phyloP scores from a whole-genome alignment of 2,113 vertebrate genomes.

The Hemibagrus wyckioides region DNA sequence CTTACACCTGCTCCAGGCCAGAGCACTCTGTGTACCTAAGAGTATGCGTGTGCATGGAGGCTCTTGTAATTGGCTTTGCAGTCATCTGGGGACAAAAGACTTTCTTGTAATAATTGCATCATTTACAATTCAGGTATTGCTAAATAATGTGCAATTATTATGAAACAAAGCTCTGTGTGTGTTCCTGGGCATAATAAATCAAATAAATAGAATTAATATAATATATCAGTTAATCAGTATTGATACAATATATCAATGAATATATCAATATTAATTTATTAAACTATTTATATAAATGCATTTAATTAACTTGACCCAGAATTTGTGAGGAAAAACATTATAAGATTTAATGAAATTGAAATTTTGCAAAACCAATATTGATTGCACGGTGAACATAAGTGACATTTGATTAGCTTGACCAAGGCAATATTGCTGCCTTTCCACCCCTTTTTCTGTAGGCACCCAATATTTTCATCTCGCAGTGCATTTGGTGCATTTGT shows the following conservation, averaged over 20 bases:
- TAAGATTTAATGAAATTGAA: neutral
- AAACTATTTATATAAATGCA: neutral
- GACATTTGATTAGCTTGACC: neutral
- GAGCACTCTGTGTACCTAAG: slow-evolving; percentile 8
- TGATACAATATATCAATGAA: too few relatives aligned
- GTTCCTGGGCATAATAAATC: neutral
- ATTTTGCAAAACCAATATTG: neutral
- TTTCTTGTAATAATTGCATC: slow-evolving; percentile 44
- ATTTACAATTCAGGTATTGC: slow-evolving; percentile 27
- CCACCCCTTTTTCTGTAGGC: neutral
- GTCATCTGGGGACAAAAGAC: slow-evolving; percentile 35
- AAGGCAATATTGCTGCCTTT: neutral
- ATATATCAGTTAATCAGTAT: too few relatives aligned
- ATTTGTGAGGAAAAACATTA: neutral
- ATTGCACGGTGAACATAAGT: neutral
- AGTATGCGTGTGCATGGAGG: neutral
- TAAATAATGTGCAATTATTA: slow-evolving; percentile 25
- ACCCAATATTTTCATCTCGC: neutral
- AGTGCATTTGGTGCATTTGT: neutral
- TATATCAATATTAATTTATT: neutral
- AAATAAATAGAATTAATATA: neutral
- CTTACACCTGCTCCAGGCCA: slow-evolving; percentile 30
- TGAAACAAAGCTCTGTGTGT: slow-evolving; percentile 25
- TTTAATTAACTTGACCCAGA: neutral
- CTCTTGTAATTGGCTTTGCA: slow-evolving; percentile 1